Evolutionary conservation across 2,113 vertebrate species (phyloP).

Genomic region (Cephalophus harveyi): DNA sequence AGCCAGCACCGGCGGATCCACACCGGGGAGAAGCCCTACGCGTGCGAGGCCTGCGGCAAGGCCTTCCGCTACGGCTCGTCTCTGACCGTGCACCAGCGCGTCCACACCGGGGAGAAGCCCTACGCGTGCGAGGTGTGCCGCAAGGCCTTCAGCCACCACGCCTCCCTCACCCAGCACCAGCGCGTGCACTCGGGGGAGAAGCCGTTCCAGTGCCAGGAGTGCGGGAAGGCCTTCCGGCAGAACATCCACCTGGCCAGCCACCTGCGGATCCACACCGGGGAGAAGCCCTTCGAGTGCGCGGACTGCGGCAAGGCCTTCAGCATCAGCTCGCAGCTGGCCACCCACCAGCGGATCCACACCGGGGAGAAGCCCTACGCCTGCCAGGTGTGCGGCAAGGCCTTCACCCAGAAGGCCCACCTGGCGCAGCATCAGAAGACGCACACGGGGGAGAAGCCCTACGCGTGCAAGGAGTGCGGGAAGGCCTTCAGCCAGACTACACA

Average conservation of each 20-base stretch:
- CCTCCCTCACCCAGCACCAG: slow-evolving; percentile 72
- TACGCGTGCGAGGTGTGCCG: slow-evolving; percentile 67
- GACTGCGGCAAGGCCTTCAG: slow-evolving; percentile 76
- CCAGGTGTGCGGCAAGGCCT: slow-evolving; percentile 60
- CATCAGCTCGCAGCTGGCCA: slow-evolving; percentile 69
- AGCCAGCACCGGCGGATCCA: slow-evolving; percentile 65
- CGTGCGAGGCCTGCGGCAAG: slow-evolving; percentile 59
- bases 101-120: slow-evolving; percentile 69
- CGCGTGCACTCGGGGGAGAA: slow-evolving; percentile 73
- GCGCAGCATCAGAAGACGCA: slow-evolving; percentile 71
- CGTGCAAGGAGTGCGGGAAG: slow-evolving; percentile 82
- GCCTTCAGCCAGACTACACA: slow-evolving; percentile 73
- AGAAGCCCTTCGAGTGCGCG: slow-evolving; percentile 71
- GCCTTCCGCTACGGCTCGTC: slow-evolving; percentile 64
- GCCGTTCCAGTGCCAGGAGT: slow-evolving; percentile 72
- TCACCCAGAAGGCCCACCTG: slow-evolving; percentile 71
- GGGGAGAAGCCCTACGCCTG: slow-evolving; percentile 74
- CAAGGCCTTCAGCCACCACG: slow-evolving; percentile 75
- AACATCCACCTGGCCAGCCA: slow-evolving; percentile 75
- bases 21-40: slow-evolving; percentile 67
- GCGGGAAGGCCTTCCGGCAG: slow-evolving; percentile 76
- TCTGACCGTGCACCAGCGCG: slow-evolving; percentile 69
- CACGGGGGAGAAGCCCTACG: slow-evolving; percentile 71
- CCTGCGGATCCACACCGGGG: slow-evolving; percentile 72
- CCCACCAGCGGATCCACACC: slow-evolving; percentile 73